Evolutionary conservation across 1,140 invertebrate species (phyloP).

Genomic region (Drosophila tani): DNA sequence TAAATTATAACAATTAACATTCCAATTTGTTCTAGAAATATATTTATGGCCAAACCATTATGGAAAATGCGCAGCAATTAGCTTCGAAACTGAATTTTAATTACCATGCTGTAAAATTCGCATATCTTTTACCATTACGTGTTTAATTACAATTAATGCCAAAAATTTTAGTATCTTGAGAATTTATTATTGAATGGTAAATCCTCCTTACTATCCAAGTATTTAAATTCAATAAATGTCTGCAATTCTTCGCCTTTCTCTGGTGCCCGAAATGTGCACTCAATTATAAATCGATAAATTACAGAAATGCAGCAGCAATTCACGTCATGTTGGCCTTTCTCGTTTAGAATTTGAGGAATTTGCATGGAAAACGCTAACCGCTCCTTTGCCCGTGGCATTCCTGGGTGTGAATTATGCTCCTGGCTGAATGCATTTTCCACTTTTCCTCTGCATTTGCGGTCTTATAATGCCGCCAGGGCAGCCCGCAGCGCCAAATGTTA

Average conservation of each 20-base stretch:
- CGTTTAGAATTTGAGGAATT: conserved; percentile 27
- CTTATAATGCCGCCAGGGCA: conserved; percentile 18
- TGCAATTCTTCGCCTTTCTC: not conserved
- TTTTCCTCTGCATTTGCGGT: conserved; percentile 23
- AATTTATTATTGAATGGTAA: not conserved
- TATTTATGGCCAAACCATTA: not conserved
- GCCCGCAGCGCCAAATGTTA: conserved; percentile 29
- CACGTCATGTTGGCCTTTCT: conserved; percentile 12
- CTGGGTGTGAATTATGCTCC: conserved; percentile 38
- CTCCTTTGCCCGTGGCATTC: conserved; percentile 10
- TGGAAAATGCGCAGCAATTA: not conserved
- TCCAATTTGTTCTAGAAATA: not conserved
- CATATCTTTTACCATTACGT: too few species aligned
- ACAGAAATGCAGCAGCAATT: conserved; percentile 30
- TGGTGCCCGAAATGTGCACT: conserved; percentile 2
- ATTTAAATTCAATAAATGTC: not conserved
- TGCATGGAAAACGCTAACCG: not conserved
- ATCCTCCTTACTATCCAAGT: not conserved
- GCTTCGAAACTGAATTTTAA: not conserved
- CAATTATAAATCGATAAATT: conserved; percentile 47
- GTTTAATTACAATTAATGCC: not conserved
- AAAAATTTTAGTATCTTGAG: not conserved
- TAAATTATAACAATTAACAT: too few species aligned
- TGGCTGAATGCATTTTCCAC: conserved; percentile 30
- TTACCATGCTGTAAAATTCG: too few species aligned